phyloP scores from a whole-genome alignment of 2,797 vertebrate genomes.

The Gambusia yucatana region DNA sequence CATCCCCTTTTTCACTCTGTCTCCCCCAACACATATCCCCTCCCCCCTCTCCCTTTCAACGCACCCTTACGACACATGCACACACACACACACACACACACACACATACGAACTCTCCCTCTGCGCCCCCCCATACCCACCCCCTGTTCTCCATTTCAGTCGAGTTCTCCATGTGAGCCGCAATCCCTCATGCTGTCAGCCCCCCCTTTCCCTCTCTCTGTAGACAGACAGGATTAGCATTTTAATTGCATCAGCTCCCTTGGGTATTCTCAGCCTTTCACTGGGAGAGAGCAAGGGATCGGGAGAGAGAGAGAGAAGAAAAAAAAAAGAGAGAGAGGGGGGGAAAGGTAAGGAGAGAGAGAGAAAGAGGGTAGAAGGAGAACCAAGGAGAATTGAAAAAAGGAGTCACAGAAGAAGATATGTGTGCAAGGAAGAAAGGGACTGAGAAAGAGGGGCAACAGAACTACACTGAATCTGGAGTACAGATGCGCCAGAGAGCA shows the following conservation, averaged over 20 bases:
- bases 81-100: conserved; percentile 45
- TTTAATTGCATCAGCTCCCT: conserved; percentile 91
- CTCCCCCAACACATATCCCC: conserved; percentile 71
- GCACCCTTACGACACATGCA: conserved; percentile 54
- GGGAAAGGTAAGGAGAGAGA: conserved; percentile 65
- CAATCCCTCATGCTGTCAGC: conserved; percentile 90
- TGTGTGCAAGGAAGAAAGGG: conserved; percentile 63
- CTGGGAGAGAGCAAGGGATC: conserved; percentile 80
- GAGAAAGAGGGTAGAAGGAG: conserved; percentile 68
- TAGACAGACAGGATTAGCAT: conserved; percentile 91
- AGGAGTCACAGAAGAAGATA: conserved; percentile 78
- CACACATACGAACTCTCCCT: conserved; percentile 49
- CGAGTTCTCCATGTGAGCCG: conserved; percentile 88
- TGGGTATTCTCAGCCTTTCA: conserved; percentile 89
- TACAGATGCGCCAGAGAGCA: conserved; percentile 58
- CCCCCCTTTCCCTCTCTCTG: conserved; percentile 84
- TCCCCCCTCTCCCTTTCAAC: conserved; percentile 71
- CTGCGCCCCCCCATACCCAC: conserved; percentile 42
- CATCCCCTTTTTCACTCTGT: conserved; percentile 79
- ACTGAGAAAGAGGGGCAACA: conserved; percentile 45
- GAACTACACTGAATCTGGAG: conserved; percentile 68
- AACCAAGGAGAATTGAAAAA: conserved; percentile 82
- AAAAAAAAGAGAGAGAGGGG: conserved; percentile 30
- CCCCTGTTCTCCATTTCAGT: conserved; percentile 86
- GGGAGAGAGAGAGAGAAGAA: conserved; percentile 57